Conservation (phyloP, 2,888 invertebrate genomes). For the Nephrotoma appendiculata region DNA sequence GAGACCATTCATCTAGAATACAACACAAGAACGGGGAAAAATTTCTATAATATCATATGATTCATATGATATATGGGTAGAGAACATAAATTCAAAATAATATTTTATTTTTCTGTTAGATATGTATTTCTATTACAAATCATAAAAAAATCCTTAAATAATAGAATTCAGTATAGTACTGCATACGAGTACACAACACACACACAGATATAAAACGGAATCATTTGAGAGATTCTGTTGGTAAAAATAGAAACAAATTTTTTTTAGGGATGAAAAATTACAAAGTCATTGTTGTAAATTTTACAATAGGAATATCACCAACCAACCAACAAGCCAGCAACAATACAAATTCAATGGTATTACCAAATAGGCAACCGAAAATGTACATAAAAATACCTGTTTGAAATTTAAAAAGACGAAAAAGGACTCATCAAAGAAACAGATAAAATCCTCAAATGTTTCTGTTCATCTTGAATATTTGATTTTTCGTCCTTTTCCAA, state of each 20-base stretch:
- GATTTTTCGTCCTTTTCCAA: not conserved
- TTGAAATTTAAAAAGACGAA: not conserved
- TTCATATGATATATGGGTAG: not conserved
- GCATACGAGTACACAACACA: not conserved
- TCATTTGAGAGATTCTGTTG: not conserved
- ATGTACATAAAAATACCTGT: not conserved
- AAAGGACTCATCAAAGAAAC: not conserved
- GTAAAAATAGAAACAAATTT: not conserved
- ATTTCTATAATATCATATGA: not conserved
- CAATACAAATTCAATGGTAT: not conserved
- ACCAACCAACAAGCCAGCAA: not conserved
- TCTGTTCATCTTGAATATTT: not conserved
- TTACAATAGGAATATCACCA: not conserved
- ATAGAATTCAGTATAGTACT: not conserved
- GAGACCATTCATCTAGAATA: not conserved
- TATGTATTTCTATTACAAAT: not conserved
- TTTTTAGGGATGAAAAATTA: not conserved
- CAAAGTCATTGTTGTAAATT: not conserved
- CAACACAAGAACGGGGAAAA: not conserved
- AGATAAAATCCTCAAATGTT: not conserved
- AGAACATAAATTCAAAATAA: not conserved
- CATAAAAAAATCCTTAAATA: not conserved
- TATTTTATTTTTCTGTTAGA: not conserved
- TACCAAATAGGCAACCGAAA: not conserved
- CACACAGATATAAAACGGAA: not conserved